Evolutionary conservation across 2,888 invertebrate genomes (phyloP).

Genomic region (Tholera decimalis): DNA sequence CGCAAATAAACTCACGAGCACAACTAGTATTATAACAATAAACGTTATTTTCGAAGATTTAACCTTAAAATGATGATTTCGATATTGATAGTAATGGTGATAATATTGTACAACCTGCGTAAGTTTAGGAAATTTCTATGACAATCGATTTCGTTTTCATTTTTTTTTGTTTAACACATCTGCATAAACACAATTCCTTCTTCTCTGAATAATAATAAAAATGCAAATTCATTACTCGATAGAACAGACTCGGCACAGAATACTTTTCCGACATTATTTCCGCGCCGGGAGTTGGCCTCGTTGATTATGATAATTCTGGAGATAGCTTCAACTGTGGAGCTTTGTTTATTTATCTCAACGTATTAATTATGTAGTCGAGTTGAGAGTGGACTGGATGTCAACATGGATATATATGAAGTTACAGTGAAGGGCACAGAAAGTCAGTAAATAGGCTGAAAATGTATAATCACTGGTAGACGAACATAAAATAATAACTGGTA

Average conservation of each 20-base stretch:
- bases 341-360: constrained; percentile 44
- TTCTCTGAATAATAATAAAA: constrained; percentile 42
- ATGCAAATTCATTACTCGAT: constrained; percentile 36
- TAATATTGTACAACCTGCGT: no score
- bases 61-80: no score
- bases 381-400: constrained; percentile 38
- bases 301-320: constrained; percentile 54
- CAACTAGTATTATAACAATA: no score
- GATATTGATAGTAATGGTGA: no score
- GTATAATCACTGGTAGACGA: no score
- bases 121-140: background rate
- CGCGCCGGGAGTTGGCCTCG: constrained; percentile 19
- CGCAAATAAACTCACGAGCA: no score
- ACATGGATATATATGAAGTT: no score
- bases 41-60: no score
- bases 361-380: constrained; percentile 53
- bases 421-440: constrained; percentile 1
- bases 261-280: constrained; percentile 35
- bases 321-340: constrained; percentile 46
- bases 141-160: no score
- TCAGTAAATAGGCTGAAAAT: background rate
- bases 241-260: constrained; percentile 22
- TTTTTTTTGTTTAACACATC: no score
- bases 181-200: constrained; percentile 28
- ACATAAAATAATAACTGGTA: no score